Conservation (phyloP, 2,113 vertebrate species). For the Stigmatopora argus region DNA sequence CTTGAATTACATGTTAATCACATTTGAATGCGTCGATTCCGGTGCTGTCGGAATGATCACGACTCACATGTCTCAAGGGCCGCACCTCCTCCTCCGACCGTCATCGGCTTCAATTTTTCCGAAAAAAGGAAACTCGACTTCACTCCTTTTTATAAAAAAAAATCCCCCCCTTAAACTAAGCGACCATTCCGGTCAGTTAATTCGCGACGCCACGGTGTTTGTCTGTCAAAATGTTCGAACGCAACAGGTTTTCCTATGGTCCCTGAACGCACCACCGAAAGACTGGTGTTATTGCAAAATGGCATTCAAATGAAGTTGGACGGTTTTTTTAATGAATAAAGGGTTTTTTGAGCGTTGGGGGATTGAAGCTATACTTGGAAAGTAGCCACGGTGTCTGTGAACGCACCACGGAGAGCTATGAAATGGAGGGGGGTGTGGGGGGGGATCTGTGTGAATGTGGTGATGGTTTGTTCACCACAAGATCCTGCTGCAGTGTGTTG, state of each 20-base stretch:
- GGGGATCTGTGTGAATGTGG: slow-evolving; percentile 14
- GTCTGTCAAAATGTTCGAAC: not conserved
- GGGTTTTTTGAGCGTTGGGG: not conserved
- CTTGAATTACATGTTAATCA: slow-evolving; percentile 3
- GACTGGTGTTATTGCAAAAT: too few species aligned
- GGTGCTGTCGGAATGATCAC: slow-evolving; percentile 39
- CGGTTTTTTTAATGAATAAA: too few species aligned
- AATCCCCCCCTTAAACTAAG: too few species aligned
- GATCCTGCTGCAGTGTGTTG: slow-evolving; percentile 40
- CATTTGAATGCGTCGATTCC: not conserved
- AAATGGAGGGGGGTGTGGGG: not conserved
- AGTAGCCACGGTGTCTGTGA: not conserved
- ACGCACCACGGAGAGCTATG: not conserved
- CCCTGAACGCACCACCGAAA: not conserved
- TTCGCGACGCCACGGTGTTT: not conserved
- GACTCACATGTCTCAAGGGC: slow-evolving; percentile 54
- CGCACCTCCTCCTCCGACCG: slow-evolving; percentile 12
- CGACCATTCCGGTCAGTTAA: not conserved
- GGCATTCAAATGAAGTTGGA: not conserved
- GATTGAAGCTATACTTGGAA: not conserved
- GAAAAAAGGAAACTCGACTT: not conserved
- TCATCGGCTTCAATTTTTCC: not conserved
- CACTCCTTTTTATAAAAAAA: too few species aligned
- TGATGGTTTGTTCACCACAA: slow-evolving; percentile 18
- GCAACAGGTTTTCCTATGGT: slow-evolving; percentile 1